A percentile compares a stretch with the other conserved stretches of the same genome.
phyloP scores from a whole-genome alignment of 2,888 invertebrate genomes.

The Apocheima hispidaria region DNA sequence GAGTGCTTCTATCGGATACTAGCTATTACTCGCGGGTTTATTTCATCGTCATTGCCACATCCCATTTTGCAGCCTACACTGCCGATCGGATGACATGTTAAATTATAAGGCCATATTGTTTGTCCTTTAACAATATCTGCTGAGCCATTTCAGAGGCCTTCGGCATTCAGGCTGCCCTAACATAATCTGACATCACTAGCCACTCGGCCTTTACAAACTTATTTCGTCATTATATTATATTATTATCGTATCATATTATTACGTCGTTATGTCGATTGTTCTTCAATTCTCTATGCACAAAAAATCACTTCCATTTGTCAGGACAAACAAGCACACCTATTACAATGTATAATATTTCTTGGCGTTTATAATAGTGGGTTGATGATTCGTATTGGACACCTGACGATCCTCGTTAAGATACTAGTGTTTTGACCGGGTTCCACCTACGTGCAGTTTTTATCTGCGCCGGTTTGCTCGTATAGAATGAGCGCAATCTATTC shows the following conservation, averaged over 20 bases:
- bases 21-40: neutral
- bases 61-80: neutral
- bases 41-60: neutral
- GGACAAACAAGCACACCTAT: neutral
- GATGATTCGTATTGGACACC: slow-evolving; percentile 16
- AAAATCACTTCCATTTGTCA: neutral
- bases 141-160: too few relatives aligned
- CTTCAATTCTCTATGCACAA: neutral
- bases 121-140: too few relatives aligned
- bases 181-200: too few relatives aligned
- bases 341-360: neutral
- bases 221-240: too few relatives aligned
- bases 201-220: too few relatives aligned
- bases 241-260: too few relatives aligned
- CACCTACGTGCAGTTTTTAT: slow-evolving; percentile 14
- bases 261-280: too few relatives aligned
- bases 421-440: slow-evolving; percentile 17
- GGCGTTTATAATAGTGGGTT: neutral
- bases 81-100: too few relatives aligned
- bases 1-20: slow-evolving; percentile 20
- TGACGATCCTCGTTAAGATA: slow-evolving; percentile 13
- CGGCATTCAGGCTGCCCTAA: too few relatives aligned
- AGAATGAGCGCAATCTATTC: slow-evolving; percentile 10
- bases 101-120: too few relatives aligned
- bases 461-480: slow-evolving; percentile 7